A percentile compares a stretch with the other conserved stretches of the same genome.
Evolutionary conservation across 1,140 invertebrate species (phyloP).

Genomic region (Physella acuta): DNA sequence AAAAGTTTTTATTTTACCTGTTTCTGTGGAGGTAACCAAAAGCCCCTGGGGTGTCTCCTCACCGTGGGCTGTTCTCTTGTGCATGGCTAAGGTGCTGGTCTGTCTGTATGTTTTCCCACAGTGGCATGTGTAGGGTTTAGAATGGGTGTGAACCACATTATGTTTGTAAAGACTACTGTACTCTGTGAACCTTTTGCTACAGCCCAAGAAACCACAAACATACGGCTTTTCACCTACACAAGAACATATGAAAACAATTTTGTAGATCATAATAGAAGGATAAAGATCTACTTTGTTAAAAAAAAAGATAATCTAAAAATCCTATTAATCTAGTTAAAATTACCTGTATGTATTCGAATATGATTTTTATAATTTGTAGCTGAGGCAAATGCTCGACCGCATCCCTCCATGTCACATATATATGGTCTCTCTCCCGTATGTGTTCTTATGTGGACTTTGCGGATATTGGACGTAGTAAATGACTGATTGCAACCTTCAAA

Average conservation of each 20-base stretch:
- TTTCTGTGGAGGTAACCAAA: conserved; percentile 1
- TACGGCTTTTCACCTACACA: conserved; percentile 61
- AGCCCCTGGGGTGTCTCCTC: conserved; percentile 41
- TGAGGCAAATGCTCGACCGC: conserved; percentile 65
- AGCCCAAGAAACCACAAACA: conserved; percentile 64
- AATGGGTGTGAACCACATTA: conserved; percentile 70
- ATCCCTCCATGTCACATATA: conserved; percentile 57
- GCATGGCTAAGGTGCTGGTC: conserved; percentile 68
- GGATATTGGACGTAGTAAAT: conserved; percentile 75
- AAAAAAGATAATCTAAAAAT: neutral
- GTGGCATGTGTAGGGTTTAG: conserved; percentile 67
- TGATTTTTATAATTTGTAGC: conserved; percentile 74
- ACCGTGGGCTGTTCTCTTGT: conserved; percentile 63
- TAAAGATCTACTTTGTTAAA: neutral
- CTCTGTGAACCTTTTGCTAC: conserved; percentile 73
- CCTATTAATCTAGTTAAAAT: no score
- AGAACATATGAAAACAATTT: neutral
- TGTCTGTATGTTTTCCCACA: conserved; percentile 69
- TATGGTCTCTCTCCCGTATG: conserved; percentile 64
- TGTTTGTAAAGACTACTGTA: conserved; percentile 78
- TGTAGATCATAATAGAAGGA: neutral
- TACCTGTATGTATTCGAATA: conserved; percentile 62
- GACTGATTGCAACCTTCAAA: conserved; percentile 69
- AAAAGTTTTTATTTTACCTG: no score
- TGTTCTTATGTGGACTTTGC: conserved; percentile 67